Conservation (phyloP, 2,797 vertebrate genomes). For the Myioborus melanocephalus region DNA sequence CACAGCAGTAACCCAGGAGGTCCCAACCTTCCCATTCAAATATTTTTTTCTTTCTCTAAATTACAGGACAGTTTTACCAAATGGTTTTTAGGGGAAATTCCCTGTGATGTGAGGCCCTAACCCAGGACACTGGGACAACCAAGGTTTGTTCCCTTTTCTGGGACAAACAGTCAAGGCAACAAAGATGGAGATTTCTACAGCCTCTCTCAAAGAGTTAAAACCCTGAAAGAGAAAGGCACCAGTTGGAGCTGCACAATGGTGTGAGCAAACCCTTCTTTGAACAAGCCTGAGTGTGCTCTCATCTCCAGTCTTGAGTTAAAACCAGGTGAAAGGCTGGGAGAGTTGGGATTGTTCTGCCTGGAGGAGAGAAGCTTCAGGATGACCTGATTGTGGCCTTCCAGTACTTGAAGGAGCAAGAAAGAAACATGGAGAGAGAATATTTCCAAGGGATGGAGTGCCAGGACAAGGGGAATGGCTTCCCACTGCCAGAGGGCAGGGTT, state of each 20-base stretch:
- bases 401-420: neutral
- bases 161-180: neutral
- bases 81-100: neutral
- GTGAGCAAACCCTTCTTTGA: neutral
- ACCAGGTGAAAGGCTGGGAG: neutral
- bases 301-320: neutral
- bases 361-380: neutral
- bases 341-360: neutral
- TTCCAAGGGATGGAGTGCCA: fast-evolving
- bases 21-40: neutral
- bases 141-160: neutral
- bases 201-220: neutral
- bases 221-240: neutral
- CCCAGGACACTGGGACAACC: neutral
- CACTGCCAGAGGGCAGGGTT: neutral
- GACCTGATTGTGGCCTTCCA: neutral
- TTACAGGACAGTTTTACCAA: neutral
- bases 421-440: neutral
- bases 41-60: neutral
- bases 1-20: neutral
- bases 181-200: neutral
- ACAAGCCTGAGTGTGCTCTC: neutral
- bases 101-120: neutral
- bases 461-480: neutral
- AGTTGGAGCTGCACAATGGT: neutral